phyloP scores from a whole-genome alignment of 1,140 invertebrate species.

The Bombus picipes region DNA sequence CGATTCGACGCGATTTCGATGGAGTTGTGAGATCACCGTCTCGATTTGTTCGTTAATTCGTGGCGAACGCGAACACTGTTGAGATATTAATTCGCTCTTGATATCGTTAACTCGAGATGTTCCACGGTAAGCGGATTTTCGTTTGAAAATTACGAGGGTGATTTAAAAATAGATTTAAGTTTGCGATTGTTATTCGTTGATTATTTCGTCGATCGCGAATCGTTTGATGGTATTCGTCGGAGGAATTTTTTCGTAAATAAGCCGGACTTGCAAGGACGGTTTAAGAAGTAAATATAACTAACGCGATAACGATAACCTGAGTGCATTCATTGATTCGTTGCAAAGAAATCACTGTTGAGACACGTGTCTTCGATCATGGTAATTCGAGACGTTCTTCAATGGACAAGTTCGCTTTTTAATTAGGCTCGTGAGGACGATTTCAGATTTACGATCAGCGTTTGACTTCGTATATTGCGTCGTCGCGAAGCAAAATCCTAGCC shows the following conservation, averaged over 20 bases:
- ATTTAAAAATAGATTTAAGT: too few relatives aligned
- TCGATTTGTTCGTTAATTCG: too few relatives aligned
- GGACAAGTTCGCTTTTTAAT: not conserved
- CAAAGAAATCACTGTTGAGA: not conserved
- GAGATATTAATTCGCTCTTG: too few relatives aligned
- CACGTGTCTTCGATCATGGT: not conserved
- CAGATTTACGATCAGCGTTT: not conserved
- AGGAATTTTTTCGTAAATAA: not conserved
- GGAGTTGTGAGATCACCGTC: too few relatives aligned
- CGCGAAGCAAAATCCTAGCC: not conserved
- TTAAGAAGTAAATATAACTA: not conserved
- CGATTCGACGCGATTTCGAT: too few relatives aligned
- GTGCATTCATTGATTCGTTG: not conserved
- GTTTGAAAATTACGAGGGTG: too few relatives aligned
- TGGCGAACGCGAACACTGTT: too few relatives aligned
- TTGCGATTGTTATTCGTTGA: too few relatives aligned
- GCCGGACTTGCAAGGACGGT: not conserved
- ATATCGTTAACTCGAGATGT: too few relatives aligned
- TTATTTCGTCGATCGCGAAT: too few relatives aligned
- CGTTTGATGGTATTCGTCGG: too few relatives aligned
- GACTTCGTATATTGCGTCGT: not conserved
- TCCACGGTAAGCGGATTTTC: too few relatives aligned
- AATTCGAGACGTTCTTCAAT: not conserved
- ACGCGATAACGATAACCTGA: not conserved
- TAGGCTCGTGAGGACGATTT: not conserved